Base-by-base conservation (phyloP, 2,888 invertebrate species). In the Heliconius sara region DNA sequence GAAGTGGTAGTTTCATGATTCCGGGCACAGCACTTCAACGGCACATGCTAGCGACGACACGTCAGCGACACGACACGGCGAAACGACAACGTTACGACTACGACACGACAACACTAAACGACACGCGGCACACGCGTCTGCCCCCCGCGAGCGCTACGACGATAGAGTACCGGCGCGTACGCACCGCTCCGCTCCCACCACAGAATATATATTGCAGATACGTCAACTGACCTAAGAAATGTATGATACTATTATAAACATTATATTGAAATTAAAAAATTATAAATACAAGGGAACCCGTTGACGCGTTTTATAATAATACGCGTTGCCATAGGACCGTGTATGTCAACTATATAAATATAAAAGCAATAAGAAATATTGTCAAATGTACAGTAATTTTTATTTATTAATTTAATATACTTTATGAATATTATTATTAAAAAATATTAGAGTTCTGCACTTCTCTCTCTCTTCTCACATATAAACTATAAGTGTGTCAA, bases 141-240 rank as follows among this genome's bases (percentile, higher is more conserved):
- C 85, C 85, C 87, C 85, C 85, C 88, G 88, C 85, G 84, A 87
- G 89, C 93, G 89, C 89, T 90, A 88, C 90, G 90, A 90, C 88
- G 88, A 87, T 89, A 76, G 82, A 79, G 82, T 79, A 78, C 80
- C 83, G 84, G 85, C 89, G 89, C 86, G 85, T 86, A 89, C 90
- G 90, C 89, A 87, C 85, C 75, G 85, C 85, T 84, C 84, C 79
- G 81, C 81, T 83, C 78, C 80, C 63, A 70, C 43, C 89, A 88
- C 77, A 86, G 88, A 88, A 76, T 86, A 86, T 86, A 86, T 30
- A 70, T 5, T 66, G 63, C 76, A 83, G 82, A 81, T n/a, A 65
- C 34, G 68, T 7, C 75, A 76, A 34, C n/a, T 22, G 52, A 34
- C 27, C 12, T 43, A 16, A 16, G 19, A 39, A 10, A 43, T 25